Conservation (phyloP, 2,113 vertebrate species). For the Pyrgilauda ruficollis region DNA sequence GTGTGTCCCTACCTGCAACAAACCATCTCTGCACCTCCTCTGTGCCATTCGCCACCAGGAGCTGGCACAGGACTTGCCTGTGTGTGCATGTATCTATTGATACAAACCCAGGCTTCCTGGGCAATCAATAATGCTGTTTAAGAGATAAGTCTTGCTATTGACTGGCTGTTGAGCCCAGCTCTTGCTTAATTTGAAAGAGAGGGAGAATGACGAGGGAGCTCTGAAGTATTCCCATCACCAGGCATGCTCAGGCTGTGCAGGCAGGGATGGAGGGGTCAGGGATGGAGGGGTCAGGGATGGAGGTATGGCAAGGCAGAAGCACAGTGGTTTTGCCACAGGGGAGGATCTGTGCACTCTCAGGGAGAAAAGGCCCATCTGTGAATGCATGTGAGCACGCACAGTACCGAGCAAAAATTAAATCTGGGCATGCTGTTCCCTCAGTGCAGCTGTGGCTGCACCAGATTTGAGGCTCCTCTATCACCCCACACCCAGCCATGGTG, state of each 20-base stretch:
- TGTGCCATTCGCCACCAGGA: neutral
- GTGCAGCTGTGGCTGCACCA: neutral
- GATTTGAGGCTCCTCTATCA: neutral
- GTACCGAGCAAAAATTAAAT: neutral
- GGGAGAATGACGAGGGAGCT: neutral
- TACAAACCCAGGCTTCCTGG: constrained; percentile 46
- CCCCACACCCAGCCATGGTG: neutral
- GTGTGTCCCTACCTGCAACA: neutral
- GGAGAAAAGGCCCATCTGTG: neutral
- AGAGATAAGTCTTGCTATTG: constrained; percentile 70
- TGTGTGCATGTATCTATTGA: neutral
- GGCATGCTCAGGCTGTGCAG: neutral
- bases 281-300: neutral
- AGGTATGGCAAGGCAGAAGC: neutral
- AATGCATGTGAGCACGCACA: rapidly evolving
- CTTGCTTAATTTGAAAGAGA: constrained; percentile 60
- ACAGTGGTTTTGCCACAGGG: neutral
- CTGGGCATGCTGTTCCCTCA: neutral
- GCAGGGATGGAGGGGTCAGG: neutral
- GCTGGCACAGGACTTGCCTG: neutral
- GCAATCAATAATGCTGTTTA: constrained; percentile 71
- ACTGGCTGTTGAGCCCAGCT: constrained; percentile 56
- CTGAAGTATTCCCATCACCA: neutral
- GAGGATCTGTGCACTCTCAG: neutral
- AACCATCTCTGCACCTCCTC: neutral